Percentiles rank a stretch among this genome's conserved stretches.
These are phyloP conservation scores for Ceyx margarethae DNA, from an alignment of 2,113 vertebrate species.

Conservation along the genomic window DNA sequence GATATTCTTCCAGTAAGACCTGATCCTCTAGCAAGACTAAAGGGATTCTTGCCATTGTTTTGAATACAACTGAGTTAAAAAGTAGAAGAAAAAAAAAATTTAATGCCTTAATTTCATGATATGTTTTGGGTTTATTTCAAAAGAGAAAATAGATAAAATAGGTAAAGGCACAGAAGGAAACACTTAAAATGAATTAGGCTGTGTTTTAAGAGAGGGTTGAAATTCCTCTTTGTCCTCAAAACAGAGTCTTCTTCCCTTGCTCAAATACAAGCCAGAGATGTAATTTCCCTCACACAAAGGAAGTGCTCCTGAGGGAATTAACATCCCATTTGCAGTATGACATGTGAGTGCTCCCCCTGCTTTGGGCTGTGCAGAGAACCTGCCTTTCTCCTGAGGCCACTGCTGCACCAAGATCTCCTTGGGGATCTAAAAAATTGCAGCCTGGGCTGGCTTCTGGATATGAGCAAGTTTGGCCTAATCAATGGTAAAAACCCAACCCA, in stretches of 20 bases:
- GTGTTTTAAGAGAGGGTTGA: background rate
- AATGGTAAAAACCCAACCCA: background rate
- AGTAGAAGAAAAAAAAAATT: background rate
- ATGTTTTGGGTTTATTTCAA: background rate
- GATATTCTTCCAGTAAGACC: background rate
- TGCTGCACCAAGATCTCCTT: background rate
- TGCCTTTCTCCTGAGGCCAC: background rate
- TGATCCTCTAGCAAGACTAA: background rate
- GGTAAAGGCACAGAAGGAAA: background rate
- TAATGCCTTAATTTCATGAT: background rate
- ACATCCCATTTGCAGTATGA: conserved; percentile 9
- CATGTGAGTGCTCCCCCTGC: background rate
- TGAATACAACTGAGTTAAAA: background rate
- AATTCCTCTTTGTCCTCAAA: conserved; percentile 19
- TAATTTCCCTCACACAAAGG: conserved; percentile 27
- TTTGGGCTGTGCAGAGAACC: background rate
- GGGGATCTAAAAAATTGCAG: background rate
- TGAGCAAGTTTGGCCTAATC: background rate
- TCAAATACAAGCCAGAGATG: background rate
- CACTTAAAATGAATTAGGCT: background rate
- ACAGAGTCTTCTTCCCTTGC: background rate
- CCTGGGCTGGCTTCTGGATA: background rate
- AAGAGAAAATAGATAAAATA: background rate
- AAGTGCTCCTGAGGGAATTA: conserved; percentile 18
- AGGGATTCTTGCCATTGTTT: background rate